phyloP scores from a whole-genome alignment of 2,888 invertebrate species.

The Agrotis segetum region DNA sequence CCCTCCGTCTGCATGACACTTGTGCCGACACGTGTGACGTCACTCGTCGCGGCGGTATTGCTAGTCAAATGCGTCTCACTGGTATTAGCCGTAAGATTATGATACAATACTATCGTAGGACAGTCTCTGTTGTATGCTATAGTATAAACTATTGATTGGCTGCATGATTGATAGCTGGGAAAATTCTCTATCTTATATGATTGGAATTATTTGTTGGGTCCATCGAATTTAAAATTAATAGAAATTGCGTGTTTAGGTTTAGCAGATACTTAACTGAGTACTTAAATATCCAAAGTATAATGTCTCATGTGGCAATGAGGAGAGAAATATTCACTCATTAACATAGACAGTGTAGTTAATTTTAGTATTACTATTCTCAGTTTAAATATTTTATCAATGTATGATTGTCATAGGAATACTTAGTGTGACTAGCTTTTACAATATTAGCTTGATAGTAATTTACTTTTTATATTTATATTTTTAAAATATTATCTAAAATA shows the following conservation, averaged over 20 bases:
- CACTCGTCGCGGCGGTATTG: conserved; percentile 66
- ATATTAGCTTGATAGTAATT: conserved; percentile 68
- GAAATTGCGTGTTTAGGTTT: conserved; percentile 48
- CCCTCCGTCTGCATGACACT: conserved; percentile 54
- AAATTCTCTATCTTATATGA: conserved; percentile 49
- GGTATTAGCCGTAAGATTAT: conserved; percentile 71
- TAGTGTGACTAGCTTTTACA: conserved; percentile 71
- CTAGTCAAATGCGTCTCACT: conserved; percentile 78
- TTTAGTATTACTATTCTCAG: conserved; percentile 51
- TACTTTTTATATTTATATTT: conserved; percentile 68
- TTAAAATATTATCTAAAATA: conserved; percentile 56
- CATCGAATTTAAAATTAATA: conserved; percentile 54
- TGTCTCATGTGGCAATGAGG: conserved; percentile 28
- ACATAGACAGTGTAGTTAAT: conserved; percentile 46
- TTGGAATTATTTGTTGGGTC: conserved; percentile 58
- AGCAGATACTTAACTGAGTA: conserved; percentile 61
- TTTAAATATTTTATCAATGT: conserved; percentile 48
- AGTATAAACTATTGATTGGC: conserved; percentile 39
- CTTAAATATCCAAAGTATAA: conserved; percentile 64
- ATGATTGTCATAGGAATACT: conserved; percentile 62
- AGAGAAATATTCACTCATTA: conserved; percentile 34
- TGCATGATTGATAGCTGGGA: conserved; percentile 40
- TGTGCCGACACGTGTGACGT: conserved; percentile 43
- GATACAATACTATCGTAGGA: conserved; percentile 50
- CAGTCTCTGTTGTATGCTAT: conserved; percentile 46